Conservation (phyloP, 2,113 vertebrate species). For the Sinocyclocheilus maitianheensis region DNA sequence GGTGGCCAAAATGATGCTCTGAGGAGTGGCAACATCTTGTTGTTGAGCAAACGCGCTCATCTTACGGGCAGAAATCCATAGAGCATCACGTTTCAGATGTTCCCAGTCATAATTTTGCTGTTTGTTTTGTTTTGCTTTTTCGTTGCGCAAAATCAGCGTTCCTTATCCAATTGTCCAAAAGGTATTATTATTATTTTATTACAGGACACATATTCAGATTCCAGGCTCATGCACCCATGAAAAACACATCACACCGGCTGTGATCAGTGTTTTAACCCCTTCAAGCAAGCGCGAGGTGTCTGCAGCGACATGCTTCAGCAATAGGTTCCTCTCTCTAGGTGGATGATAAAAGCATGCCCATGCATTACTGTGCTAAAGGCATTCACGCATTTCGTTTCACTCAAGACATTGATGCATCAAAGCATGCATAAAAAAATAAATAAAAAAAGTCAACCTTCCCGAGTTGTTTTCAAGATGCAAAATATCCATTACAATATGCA, state of each 20-base stretch:
- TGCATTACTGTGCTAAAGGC: constrained; percentile 46
- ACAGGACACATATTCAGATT: constrained; percentile 34
- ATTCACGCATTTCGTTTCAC: constrained; percentile 31
- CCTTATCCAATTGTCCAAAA: constrained; percentile 2
- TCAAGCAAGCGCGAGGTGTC: constrained; percentile 54
- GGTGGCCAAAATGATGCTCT: constrained; percentile 32
- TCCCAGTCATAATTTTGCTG: neutral
- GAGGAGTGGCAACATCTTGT: constrained; percentile 40
- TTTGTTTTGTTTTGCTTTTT: neutral
- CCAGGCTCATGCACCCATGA: constrained; percentile 43
- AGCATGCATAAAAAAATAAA: constrained; percentile 46
- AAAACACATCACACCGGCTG: constrained; percentile 39
- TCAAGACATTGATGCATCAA: constrained; percentile 34
- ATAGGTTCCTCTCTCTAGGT: constrained; percentile 46
- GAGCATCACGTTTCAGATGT: constrained; percentile 34
- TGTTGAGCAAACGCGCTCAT: constrained; percentile 35
- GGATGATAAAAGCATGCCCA: constrained; percentile 39
- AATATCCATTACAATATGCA: constrained; percentile 31
- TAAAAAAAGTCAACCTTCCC: constrained; percentile 32
- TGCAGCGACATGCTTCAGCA: constrained; percentile 67
- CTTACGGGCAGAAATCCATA: constrained; percentile 9
- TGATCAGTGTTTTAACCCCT: constrained; percentile 47
- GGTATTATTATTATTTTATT: neutral
- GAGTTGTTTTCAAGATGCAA: constrained; percentile 47
- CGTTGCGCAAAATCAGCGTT: neutral